These are phyloP conservation scores for Mesoclemmys tuberculata DNA, from an alignment of 2,113 vertebrate genomes.

Conservation along the genomic window DNA sequence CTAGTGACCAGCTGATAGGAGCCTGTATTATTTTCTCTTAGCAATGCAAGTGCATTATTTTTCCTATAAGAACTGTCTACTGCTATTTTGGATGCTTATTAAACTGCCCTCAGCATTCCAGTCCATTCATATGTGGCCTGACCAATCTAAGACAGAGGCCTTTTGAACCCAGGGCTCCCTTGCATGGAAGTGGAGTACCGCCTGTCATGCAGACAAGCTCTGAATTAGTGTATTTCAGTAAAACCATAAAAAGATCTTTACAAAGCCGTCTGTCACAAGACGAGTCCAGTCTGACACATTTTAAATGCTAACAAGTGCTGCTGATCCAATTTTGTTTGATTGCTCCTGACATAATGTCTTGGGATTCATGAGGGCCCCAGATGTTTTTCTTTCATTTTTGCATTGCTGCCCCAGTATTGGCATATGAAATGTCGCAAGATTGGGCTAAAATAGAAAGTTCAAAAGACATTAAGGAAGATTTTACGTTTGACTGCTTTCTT, in stretches of 20 bases:
- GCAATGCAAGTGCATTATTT: neutral
- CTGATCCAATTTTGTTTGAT: neutral
- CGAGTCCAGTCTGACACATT: neutral
- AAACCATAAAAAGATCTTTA: neutral
- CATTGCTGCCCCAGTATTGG: neutral
- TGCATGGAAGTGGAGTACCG: neutral
- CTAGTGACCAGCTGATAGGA: neutral
- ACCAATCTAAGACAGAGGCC: neutral
- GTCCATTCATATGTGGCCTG: neutral
- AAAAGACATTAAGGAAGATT: conserved; percentile 29
- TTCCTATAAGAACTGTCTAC: neutral
- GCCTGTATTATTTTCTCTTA: neutral
- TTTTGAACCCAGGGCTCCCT: neutral
- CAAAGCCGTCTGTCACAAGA: neutral
- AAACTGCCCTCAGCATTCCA: neutral
- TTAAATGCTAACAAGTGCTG: neutral
- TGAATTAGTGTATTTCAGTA: neutral
- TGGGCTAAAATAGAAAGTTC: conserved; percentile 46
- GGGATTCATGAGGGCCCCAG: neutral
- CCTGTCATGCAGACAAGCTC: neutral
- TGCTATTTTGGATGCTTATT: neutral
- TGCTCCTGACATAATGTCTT: neutral
- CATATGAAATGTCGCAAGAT: neutral
- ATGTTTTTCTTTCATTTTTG: neutral
- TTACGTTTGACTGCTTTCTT: conserved; percentile 22